Percentiles rank a stretch among this genome's conserved stretches.
Conservation (phyloP, 2,797 vertebrate genomes). For the Tinamus major region DNA sequence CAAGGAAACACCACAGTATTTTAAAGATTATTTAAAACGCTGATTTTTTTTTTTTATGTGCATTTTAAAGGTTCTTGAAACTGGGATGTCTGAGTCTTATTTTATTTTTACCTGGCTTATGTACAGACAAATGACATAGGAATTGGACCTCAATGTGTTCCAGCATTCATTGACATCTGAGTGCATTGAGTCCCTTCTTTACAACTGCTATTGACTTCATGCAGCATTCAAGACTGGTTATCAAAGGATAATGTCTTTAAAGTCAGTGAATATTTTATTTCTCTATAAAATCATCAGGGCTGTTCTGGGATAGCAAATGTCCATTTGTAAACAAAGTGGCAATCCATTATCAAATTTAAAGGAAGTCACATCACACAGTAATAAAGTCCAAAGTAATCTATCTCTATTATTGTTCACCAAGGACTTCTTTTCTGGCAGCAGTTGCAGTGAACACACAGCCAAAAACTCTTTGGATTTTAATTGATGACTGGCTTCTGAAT, state of each 20-base stretch:
- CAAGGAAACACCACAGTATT: not conserved
- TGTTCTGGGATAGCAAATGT: not conserved
- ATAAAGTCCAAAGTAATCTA: constrained; percentile 13
- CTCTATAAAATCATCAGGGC: not conserved
- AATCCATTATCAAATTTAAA: constrained; percentile 15
- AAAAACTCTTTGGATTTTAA: constrained; percentile 21
- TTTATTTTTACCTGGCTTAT: not conserved
- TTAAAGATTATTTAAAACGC: not conserved
- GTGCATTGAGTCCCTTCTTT: not conserved
- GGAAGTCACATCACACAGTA: not conserved
- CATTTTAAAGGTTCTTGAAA: not conserved
- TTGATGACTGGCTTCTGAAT: constrained; percentile 5
- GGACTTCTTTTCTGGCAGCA: constrained; percentile 22
- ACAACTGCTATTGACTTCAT: not conserved
- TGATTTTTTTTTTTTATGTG: not conserved
- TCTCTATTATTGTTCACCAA: constrained; percentile 32
- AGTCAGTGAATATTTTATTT: not conserved
- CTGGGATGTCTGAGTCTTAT: not conserved
- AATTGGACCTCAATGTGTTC: not conserved
- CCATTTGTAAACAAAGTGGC: not conserved
- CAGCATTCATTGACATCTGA: not conserved
- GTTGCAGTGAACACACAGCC: not conserved
- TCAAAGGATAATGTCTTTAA: not conserved
- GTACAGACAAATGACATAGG: not conserved
- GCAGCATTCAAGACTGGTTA: not conserved